Base-by-base conservation (phyloP, 2,797 vertebrate genomes). In the Meda fulgida region DNA sequence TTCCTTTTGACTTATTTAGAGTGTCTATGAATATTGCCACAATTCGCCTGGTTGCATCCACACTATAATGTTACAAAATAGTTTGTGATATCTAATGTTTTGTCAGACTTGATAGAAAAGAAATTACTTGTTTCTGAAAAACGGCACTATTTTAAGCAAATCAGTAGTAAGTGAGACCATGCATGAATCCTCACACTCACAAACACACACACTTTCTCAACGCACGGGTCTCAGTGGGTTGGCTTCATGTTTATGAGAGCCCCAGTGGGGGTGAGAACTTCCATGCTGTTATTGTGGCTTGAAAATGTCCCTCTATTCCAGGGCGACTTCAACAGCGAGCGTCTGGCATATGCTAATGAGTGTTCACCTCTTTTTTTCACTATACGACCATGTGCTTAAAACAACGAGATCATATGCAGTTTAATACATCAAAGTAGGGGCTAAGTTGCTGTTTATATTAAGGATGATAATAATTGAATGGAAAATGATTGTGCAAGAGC, bases 231-330 rank as follows among this genome's bases (percentile, higher is more conserved):
- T 84, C 81, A 63, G 73, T 73, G 77, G 84, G 77, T 48, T 63
- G 29, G 55, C 51, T 46, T 60, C 38, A 78, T 85, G 69, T 83
- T 87, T 73, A 76, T 79, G 29, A 84, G 70, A 58, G 69, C 34
- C 85, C 26, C 75, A 78, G 81, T 80, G 48, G 81, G 70, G 69
- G 85, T 72, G 81, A 84, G 81, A 83, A 67, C 76, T 26, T 72
- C 58, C 81, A 72, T 55, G 81, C 75, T 78, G 75, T 46, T n/a
- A 60, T 36, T 65, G 67, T 34, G 81, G 55, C 55, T 31, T 23
- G 55, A 86, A 67, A 80, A 80, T 53, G 46, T 71, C 77, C 78
- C 46, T 78, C 66, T 26, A 23, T 84, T 86, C 36, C 43, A 53
- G 40, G 16, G 34, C 58, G 43, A 26, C 31, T 18, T 78, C 66